Evolutionary conservation across 2,113 vertebrate genomes (phyloP).

Genomic region (Chionodraco myersi): DNA sequence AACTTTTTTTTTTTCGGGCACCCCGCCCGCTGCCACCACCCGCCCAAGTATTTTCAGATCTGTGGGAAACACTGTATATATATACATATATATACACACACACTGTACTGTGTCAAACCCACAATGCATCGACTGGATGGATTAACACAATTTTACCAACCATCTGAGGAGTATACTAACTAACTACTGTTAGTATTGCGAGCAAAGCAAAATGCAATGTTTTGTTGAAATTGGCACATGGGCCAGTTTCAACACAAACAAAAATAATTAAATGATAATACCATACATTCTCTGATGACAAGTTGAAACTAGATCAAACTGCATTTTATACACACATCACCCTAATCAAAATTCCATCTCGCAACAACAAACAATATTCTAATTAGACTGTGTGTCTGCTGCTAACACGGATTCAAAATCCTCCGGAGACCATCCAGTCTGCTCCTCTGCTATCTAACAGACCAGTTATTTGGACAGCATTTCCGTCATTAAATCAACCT

Average conservation of each 20-base stretch:
- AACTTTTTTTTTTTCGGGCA: too few relatives aligned
- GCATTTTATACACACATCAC: constrained; percentile 59
- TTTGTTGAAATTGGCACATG: too few relatives aligned
- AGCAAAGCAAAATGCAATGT: too few relatives aligned
- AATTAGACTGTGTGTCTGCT: constrained; percentile 61
- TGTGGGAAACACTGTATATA: too few relatives aligned
- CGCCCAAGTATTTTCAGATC: too few relatives aligned
- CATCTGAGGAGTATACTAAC: too few relatives aligned
- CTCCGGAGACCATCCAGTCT: constrained; percentile 48
- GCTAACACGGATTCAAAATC: constrained; percentile 42
- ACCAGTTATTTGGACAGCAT: constrained; percentile 57
- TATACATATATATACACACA: too few relatives aligned
- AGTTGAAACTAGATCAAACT: constrained; percentile 69
- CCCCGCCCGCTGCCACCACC: too few relatives aligned
- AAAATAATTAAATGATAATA: constrained; percentile 27
- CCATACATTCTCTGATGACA: constrained; percentile 34
- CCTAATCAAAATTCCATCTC: constrained; percentile 63
- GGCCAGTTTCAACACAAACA: constrained; percentile 8
- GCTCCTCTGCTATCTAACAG: constrained; percentile 52
- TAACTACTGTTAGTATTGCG: too few relatives aligned
- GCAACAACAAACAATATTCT: constrained; percentile 64
- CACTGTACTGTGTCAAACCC: too few relatives aligned
- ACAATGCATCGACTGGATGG: too few relatives aligned
- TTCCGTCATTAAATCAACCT: constrained; percentile 38
- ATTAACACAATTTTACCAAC: background rate